Evolutionary conservation across 1,140 invertebrate species (phyloP).

Genomic region (Antheraea pernyi): DNA sequence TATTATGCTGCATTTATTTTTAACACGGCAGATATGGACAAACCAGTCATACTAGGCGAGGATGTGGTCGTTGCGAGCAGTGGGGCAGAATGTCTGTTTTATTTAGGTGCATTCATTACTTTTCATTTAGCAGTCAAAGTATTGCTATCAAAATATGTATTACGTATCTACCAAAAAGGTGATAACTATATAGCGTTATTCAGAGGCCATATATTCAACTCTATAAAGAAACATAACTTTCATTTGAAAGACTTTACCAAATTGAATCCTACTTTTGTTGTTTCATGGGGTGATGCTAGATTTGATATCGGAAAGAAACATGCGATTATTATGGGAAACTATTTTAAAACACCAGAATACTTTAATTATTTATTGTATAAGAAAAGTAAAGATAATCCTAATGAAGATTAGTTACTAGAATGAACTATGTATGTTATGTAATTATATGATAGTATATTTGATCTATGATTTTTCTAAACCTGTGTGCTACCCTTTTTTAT

Average conservation of each 20-base stretch:
- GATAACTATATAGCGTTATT: constrained; percentile 67
- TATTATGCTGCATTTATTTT: constrained; percentile 58
- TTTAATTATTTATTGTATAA: constrained; percentile 64
- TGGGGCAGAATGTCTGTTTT: constrained; percentile 51
- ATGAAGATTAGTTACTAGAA: constrained; percentile 16
- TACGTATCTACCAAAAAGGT: constrained; percentile 61
- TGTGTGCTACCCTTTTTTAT: neutral
- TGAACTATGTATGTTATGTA: too few species aligned
- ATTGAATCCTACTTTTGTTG: constrained; percentile 51
- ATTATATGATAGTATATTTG: too few species aligned
- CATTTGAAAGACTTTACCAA: constrained; percentile 61
- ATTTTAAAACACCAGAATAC: constrained; percentile 69
- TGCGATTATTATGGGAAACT: constrained; percentile 58
- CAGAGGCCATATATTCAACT: constrained; percentile 56
- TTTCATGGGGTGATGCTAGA: constrained; percentile 63
- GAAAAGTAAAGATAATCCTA: constrained; percentile 30
- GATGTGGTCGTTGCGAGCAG: constrained; percentile 61
- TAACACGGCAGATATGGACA: constrained; percentile 42
- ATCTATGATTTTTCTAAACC: neutral
- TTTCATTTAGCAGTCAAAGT: constrained; percentile 58
- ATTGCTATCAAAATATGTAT: constrained; percentile 61
- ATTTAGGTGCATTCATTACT: constrained; percentile 53
- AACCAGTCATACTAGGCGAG: constrained; percentile 55
- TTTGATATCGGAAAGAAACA: constrained; percentile 61
- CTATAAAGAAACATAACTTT: constrained; percentile 58